Evolutionary conservation across 2,797 vertebrate genomes (phyloP), one percentile per base, ranked within the genome.

Genomic region (Sebastes itinus): DNA sequence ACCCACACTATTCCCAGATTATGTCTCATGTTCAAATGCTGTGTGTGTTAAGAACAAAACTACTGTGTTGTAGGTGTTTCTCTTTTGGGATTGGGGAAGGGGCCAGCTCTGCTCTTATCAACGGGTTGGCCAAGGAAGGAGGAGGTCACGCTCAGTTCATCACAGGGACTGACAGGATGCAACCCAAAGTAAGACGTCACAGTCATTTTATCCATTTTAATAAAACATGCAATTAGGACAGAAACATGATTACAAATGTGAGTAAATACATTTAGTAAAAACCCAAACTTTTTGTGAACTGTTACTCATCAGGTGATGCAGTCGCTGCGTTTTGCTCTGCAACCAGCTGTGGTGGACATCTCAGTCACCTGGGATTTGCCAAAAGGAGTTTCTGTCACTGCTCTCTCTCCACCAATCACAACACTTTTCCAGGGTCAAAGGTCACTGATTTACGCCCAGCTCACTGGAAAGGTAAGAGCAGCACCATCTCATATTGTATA

Each of bases 1-100:
- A 69, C 25, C 5, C 9, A 18, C 10, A 59, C 55, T 59, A 8
- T 27, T 13, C 2, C 13, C 4, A 49, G 3, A 56, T 56, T 35
- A 22, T 35, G 23, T 20, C 4, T 11, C 22, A 14, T 32, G 11
- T 32, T 28, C 6, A 58, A 11, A 7, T n/a, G 33, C 6, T 54
- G 27, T 62, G 42, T 85, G 35, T 46, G 7, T 76, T 16, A 13
- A 62, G n/a, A 22, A 14, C 4, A 2, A 38, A 69, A 6, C 25
- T 11, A 1, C 16, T 80, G 35, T 84, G 0, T 87, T 89, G 59
- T 74, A 97, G 97, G 77, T 97, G 97, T 86, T 98, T 97, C 87
- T 95, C 96, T 7, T 98, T 98, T 82, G 97, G 97, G 25, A 97
- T 97, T 72, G 97, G 97, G 6, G 94, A 96, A 94, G 97, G 97